Base-by-base conservation (phyloP, 2,797 vertebrate genomes). In the Perdix hodgsoniae region DNA sequence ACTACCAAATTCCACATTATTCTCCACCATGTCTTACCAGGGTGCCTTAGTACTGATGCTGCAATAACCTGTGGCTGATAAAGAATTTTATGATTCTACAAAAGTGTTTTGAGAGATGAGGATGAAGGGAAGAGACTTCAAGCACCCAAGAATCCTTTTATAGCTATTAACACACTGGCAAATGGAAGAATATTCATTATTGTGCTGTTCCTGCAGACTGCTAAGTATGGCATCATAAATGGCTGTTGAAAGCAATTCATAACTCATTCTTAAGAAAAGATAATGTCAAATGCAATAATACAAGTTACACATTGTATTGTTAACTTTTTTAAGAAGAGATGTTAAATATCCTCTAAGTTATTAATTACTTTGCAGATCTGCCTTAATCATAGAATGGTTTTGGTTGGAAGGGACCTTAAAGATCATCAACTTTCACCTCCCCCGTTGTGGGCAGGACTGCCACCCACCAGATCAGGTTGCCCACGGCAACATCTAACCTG, bases 271-370 rank as follows among this genome's bases (percentile, higher is more conserved):
- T 45, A 90, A 76, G 45, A 65, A 88, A 84, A 80, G 64, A 77
- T 70, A 79, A 85, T n/a, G 64, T 39, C 92, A 95, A 96, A 84
- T 42, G 94, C 94, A 94, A 88, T 42, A 91, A 66, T 89, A 59
- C 23, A 80, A 85, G 27, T 65, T 37, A 88, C 83, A 81, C 4
- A 31, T 1, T 1, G 29, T 10, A 93, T 52, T 81, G 86, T 69
- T 80, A 45, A 9, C 4, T 71, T 83, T 83, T 94, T 75, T 33
- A 86, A 82, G 37, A 42, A 86, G 49, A 69, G 21, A 94, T 45
- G 31, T 63, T 65, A 44, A 93, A 72, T 37, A 88, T 52, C n/a
- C 39, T 75, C 60, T 71, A 18, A 76, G 45, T n/a, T 45, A 39
- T 35, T 23, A 67, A 54, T 23, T 73, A 35, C 65, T 91, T 83